These are phyloP conservation scores for Diorhabda elongata DNA, from an alignment of 1,140 invertebrate species.

Conservation along the genomic window DNA sequence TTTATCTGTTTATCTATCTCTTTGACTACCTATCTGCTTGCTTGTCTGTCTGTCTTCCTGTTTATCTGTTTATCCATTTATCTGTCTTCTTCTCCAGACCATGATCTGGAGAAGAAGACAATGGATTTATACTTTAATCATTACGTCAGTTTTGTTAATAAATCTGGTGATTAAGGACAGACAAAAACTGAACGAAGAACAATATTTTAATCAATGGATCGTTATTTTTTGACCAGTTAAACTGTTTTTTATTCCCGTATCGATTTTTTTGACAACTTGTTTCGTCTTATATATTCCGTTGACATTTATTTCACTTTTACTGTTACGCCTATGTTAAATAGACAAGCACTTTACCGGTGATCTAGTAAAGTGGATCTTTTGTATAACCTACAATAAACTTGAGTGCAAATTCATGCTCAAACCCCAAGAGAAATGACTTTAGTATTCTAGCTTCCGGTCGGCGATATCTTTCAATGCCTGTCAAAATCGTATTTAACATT, in stretches of 20 bases:
- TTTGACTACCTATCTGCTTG: slow-evolving; percentile 4
- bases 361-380: slow-evolving; percentile 33
- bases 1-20: slow-evolving; percentile 5
- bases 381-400: slow-evolving; percentile 44
- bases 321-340: slow-evolving; percentile 16
- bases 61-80: slow-evolving; percentile 4
- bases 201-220: no score
- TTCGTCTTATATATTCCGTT: neutral
- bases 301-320: neutral
- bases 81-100: slow-evolving; percentile 1
- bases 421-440: slow-evolving; percentile 27
- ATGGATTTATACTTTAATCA: no score
- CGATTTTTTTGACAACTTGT: neutral
- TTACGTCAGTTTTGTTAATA: no score
- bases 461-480: slow-evolving; percentile 23
- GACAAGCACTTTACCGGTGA: slow-evolving; percentile 8
- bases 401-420: slow-evolving; percentile 43
- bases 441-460: slow-evolving; percentile 26
- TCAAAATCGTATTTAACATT: slow-evolving; percentile 3
- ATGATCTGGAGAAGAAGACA: no score
- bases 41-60: slow-evolving; percentile 4
- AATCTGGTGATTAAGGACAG: no score
- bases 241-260: no score
- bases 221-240: no score
- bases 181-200: no score